These are phyloP conservation scores for Benthosema pterotum DNA, from an alignment of 2,797 vertebrate species.

Conservation along the genomic window DNA sequence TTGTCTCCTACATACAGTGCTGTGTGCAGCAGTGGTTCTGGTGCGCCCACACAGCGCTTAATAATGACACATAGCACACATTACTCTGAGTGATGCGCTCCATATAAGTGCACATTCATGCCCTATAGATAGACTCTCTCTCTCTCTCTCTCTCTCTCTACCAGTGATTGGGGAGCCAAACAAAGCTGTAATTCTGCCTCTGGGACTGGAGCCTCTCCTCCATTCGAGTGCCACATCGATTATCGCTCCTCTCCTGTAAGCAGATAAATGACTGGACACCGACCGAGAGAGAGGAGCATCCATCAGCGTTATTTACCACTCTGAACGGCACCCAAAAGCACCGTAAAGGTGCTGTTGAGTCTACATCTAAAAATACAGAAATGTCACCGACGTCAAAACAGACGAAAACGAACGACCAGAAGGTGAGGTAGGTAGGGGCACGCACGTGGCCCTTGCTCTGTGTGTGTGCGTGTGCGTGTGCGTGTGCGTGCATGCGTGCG, in stretches of 20 bases:
- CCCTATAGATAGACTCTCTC: conserved; percentile 26
- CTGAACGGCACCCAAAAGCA: conserved; percentile 13
- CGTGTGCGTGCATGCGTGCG: too few relatives aligned
- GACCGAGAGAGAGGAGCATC: conserved; percentile 37
- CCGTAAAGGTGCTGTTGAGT: conserved; percentile 12
- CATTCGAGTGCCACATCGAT: conserved; percentile 53
- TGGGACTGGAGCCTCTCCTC: conserved; percentile 23
- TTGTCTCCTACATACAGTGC: too few relatives aligned
- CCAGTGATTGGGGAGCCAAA: neutral
- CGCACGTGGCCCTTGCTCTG: conserved; percentile 2
- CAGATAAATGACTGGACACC: conserved; percentile 53
- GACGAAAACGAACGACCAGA: conserved; percentile 27
- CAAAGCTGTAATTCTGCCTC: conserved; percentile 1
- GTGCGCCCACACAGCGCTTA: too few relatives aligned
- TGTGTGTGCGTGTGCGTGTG: too few relatives aligned
- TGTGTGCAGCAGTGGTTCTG: too few relatives aligned
- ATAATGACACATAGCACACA: neutral
- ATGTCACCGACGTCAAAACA: conserved; percentile 18
- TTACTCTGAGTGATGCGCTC: conserved; percentile 14
- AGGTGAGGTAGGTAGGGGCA: neutral
- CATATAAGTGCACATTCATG: conserved; percentile 21
- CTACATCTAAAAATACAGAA: conserved; percentile 3
- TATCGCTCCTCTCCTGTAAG: conserved; percentile 46
- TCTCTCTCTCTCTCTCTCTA: conserved; percentile 21
- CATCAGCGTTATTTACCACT: conserved; percentile 54